Evolutionary conservation across 2,888 invertebrate species (phyloP).

Genomic region (Drosophila quinaria): DNA sequence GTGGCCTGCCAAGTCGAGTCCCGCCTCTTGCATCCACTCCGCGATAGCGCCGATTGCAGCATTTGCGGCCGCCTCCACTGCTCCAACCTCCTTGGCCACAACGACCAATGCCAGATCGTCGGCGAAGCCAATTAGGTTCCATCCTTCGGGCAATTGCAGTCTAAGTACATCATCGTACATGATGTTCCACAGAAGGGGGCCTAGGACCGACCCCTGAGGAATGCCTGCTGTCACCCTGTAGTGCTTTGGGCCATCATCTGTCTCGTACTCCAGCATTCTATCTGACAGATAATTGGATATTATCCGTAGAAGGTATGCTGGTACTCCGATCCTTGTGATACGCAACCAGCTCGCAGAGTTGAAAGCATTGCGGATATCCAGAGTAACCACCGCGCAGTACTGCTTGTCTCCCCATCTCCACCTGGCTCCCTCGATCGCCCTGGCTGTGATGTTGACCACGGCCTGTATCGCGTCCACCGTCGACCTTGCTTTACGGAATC

Average conservation of each 20-base stretch:
- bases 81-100: too few species aligned
- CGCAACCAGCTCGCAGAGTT: background rate
- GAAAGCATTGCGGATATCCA: background rate
- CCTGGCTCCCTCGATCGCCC: background rate
- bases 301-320: background rate
- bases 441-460: background rate
- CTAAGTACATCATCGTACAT: background rate
- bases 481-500: background rate
- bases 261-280: background rate
- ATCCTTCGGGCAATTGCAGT: background rate
- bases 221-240: background rate
- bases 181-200: background rate
- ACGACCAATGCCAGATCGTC: too few species aligned
- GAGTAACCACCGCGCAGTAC: background rate
- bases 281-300: background rate
- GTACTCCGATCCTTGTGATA: background rate
- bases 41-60: too few species aligned
- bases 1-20: too few species aligned
- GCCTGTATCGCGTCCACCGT: background rate
- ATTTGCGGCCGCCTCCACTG: too few species aligned
- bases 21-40: too few species aligned
- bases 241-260: background rate
- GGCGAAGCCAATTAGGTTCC: background rate
- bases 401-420: background rate
- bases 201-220: background rate